Conservation (phyloP, 1,140 invertebrate species). For the Procambarus virginalis region DNA sequence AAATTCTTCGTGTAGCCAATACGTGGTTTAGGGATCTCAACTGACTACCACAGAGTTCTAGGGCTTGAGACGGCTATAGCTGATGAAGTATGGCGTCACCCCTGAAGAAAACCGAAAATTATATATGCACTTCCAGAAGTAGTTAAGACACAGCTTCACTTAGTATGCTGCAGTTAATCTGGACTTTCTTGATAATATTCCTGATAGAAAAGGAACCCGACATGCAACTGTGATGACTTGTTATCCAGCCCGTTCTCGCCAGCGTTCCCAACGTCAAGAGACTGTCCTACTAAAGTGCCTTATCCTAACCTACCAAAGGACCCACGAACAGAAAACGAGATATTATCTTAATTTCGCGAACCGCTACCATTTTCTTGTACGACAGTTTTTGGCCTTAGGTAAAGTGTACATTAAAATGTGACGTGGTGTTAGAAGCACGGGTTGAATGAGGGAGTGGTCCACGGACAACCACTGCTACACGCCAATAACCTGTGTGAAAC, state of each 20-base stretch:
- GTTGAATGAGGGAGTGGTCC: neutral
- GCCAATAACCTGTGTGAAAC: conserved; percentile 16
- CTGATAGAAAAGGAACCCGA: conserved; percentile 17
- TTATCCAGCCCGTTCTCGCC: too few species aligned
- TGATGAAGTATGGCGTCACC: neutral
- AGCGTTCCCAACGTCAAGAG: too few species aligned
- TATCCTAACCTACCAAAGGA: too few species aligned
- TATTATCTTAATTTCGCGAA: too few species aligned
- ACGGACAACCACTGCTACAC: conserved; percentile 3
- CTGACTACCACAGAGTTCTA: conserved; percentile 8
- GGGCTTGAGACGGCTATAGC: conserved; percentile 4
- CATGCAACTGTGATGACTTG: neutral
- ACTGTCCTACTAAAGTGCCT: too few species aligned
- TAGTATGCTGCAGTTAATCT: conserved; percentile 7
- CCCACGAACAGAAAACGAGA: too few species aligned
- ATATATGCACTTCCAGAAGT: neutral
- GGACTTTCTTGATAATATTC: conserved; percentile 15
- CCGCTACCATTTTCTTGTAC: too few species aligned
- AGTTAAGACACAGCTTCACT: neutral
- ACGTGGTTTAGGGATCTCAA: neutral
- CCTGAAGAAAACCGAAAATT: neutral
- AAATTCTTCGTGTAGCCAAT: conserved; percentile 10
- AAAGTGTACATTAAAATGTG: too few species aligned
- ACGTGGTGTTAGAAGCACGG: too few species aligned
- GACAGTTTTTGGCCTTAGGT: too few species aligned